phyloP scores from a whole-genome alignment of 2,888 invertebrate genomes.

The Stenichneumon culpator region DNA sequence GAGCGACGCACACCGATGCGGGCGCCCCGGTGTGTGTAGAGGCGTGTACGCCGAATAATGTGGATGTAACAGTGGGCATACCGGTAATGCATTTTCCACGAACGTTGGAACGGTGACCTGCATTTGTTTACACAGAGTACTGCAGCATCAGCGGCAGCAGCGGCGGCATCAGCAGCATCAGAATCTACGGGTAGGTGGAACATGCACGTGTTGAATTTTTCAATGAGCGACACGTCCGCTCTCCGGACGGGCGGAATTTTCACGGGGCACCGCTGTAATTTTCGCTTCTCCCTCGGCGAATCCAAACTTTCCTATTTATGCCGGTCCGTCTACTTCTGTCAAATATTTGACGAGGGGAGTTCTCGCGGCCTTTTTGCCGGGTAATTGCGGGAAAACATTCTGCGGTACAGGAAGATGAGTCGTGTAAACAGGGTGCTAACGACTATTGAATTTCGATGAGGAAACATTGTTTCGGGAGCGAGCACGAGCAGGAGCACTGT shows the following conservation, averaged over 20 bases:
- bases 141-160: constrained; percentile 19
- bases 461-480: background rate
- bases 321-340: constrained; percentile 22
- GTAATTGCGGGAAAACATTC: constrained; percentile 52
- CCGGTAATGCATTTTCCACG: constrained; percentile 41
- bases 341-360: constrained; percentile 61
- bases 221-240: constrained; percentile 35
- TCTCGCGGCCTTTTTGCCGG: background rate
- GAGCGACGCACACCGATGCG: constrained; percentile 1
- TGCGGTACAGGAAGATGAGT: constrained; percentile 19
- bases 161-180: constrained; percentile 18
- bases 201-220: constrained; percentile 56
- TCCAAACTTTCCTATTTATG: constrained; percentile 55
- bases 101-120: constrained; percentile 23
- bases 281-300: constrained; percentile 15
- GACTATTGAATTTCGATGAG: constrained; percentile 13
- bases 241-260: constrained; percentile 37
- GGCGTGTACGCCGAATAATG: constrained; percentile 29
- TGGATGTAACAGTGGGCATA: constrained; percentile 26
- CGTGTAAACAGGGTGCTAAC: background rate
- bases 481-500: background rate
- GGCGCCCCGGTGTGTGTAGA: background rate
- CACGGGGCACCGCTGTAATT: constrained; percentile 14
- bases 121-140: constrained; percentile 41
- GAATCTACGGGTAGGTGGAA: constrained; percentile 18